Evolutionary conservation across 2,888 invertebrate species (phyloP), one percentile per base, ranked within the genome.

Genomic region (Apomyelois bistriatella): DNA sequence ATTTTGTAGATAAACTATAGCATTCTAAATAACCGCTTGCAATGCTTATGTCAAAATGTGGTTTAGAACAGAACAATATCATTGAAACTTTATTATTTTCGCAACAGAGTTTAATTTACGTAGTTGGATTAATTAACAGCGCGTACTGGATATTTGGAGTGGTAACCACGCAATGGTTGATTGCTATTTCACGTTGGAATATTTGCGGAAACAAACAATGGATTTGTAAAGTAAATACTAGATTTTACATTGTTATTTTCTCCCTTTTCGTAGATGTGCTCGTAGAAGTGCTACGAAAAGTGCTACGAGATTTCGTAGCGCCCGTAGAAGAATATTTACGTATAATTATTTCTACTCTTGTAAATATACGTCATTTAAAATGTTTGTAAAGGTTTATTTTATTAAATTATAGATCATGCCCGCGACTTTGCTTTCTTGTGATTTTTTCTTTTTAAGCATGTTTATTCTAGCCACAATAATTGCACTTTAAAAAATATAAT

Each of bases 41-140:
- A 17, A 48, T 30, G 48, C 38, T 8, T 8, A 30, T 49, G 38
- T 13, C 48, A 38, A 49, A 38, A 15, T 49, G 48, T n/a, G 48
- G 48, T 38, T 49, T 49, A 3, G 17, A 13, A 10, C 9, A 10
- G 6, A 38, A 49, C 16, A 32, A 46, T 16, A 15, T 8, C 10
- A 32, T 46, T 46, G 15, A 4, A 35, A 46, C 46, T 32, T 35
- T 28, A 35, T 16, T 46, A 15, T 10, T 46, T 16, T 16, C 1
- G 6, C n/a, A 4, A 32, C 5, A 46, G 8, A 32, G 46, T 15
- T 35, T 10, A 46, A 46, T 35, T 46, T 46, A 16, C 16, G 32
- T 46, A 32, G 46, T 46, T 8, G 13, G 15, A 10, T 46, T 32
- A 46, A 46, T 46, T 16, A 46, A 16, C 46, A 30, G 13, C 1